phyloP scores from a whole-genome alignment of 2,113 vertebrate species.

The Clarias magur region DNA sequence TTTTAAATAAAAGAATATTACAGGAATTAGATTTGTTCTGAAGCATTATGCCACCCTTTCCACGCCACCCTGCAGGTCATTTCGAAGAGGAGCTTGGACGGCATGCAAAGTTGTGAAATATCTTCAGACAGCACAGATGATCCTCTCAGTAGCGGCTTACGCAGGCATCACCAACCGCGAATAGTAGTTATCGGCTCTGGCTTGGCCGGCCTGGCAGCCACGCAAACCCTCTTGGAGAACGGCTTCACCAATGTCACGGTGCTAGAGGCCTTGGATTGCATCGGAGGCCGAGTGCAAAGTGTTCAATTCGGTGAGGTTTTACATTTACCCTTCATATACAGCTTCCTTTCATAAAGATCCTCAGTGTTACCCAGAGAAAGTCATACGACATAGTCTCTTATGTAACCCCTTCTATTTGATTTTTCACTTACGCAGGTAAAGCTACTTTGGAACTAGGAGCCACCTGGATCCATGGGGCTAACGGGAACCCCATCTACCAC shows the following conservation, averaged over 20 bases:
- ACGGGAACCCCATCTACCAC: slow-evolving; percentile 97
- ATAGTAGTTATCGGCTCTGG: slow-evolving; percentile 96
- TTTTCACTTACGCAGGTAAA: slow-evolving; percentile 72
- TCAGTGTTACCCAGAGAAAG: not conserved
- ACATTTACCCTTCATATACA: not conserved
- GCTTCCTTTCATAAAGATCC: not conserved
- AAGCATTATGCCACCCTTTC: slow-evolving; percentile 10
- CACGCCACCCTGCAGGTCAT: slow-evolving; percentile 72
- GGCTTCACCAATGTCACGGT: slow-evolving; percentile 95
- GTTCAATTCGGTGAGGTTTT: slow-evolving; percentile 84
- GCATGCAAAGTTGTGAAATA: slow-evolving; percentile 99
- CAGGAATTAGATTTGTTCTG: not conserved
- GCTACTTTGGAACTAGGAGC: slow-evolving; percentile 97
- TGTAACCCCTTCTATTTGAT: not conserved
- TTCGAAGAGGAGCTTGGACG: slow-evolving; percentile 93
- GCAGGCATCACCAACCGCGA: slow-evolving; percentile 91
- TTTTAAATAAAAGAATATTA: not conserved
- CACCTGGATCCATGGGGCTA: slow-evolving; percentile 98
- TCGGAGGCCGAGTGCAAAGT: slow-evolving; percentile 94
- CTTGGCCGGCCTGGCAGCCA: slow-evolving; percentile 91
- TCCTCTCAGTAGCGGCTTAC: slow-evolving; percentile 93
- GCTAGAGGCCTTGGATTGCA: slow-evolving; percentile 90
- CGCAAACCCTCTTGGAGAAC: slow-evolving; percentile 86
- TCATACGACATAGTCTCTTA: not conserved
- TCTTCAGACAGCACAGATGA: slow-evolving; percentile 99